These are phyloP conservation scores for Plecturocebus donacophilus DNA, from an alignment of 2,113 vertebrate species.

Conservation along the genomic window DNA sequence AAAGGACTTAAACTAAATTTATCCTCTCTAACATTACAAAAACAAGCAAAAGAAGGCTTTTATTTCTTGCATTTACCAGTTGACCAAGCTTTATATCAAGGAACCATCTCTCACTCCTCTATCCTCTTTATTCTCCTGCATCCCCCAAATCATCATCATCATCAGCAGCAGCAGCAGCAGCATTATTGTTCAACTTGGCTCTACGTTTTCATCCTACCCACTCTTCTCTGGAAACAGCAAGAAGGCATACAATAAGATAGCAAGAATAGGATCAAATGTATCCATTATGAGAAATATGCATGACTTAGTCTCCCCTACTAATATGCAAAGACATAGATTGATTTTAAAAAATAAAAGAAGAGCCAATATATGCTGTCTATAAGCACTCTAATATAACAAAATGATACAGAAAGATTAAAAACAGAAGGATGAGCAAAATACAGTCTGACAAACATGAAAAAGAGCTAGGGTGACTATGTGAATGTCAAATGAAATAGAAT, in stretches of 20 bases:
- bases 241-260: slow-evolving; percentile 36
- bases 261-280: slow-evolving; percentile 31
- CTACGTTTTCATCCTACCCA: slow-evolving; percentile 1
- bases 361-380: neutral
- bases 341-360: slow-evolving; percentile 1
- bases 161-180: neutral
- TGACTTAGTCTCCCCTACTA: neutral
- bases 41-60: slow-evolving; percentile 16
- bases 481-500: neutral
- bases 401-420: slow-evolving; percentile 26
- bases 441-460: neutral
- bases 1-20: slow-evolving; percentile 23
- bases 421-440: neutral
- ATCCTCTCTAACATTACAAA: slow-evolving; percentile 29
- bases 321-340: neutral
- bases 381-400: neutral
- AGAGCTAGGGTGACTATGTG: neutral
- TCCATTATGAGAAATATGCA: neutral
- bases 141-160: neutral
- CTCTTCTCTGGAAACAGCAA: slow-evolving; percentile 27
- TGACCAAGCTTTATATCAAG: slow-evolving; percentile 1
- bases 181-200: neutral
- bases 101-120: neutral
- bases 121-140: neutral
- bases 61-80: neutral